phyloP scores from a whole-genome alignment of 2,113 vertebrate species.

The Cervus canadensis region DNA sequence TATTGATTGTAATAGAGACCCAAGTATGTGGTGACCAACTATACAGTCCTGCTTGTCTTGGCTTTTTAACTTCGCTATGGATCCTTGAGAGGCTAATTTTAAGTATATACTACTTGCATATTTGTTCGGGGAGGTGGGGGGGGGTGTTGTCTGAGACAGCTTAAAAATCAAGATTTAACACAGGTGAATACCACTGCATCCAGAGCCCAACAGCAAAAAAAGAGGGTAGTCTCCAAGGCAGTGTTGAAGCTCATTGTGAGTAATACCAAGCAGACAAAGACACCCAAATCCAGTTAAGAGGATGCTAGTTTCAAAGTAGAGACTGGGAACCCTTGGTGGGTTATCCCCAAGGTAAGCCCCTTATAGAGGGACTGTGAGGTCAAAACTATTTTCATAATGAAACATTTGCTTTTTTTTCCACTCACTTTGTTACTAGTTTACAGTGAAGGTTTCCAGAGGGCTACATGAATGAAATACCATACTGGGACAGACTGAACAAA shows the following conservation, averaged over 20 bases:
- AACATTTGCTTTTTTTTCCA: neutral
- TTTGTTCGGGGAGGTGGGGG: neutral
- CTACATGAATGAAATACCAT: neutral
- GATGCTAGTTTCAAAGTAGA: neutral
- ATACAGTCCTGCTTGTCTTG: neutral
- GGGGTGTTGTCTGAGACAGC: neutral
- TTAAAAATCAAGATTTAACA: slow-evolving; percentile 21
- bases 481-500: neutral
- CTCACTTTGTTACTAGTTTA: neutral
- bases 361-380: neutral
- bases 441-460: neutral
- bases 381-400: neutral
- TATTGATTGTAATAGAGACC: neutral
- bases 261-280: neutral
- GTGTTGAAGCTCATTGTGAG: neutral
- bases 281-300: neutral
- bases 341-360: neutral
- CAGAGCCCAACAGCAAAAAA: neutral
- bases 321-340: neutral
- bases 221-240: neutral
- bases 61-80: neutral
- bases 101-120: neutral
- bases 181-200: neutral
- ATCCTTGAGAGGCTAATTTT: neutral
- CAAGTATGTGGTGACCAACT: neutral